These are phyloP conservation scores for Drosophila miranda DNA, from an alignment of 1,140 invertebrate species.

Conservation along the genomic window DNA sequence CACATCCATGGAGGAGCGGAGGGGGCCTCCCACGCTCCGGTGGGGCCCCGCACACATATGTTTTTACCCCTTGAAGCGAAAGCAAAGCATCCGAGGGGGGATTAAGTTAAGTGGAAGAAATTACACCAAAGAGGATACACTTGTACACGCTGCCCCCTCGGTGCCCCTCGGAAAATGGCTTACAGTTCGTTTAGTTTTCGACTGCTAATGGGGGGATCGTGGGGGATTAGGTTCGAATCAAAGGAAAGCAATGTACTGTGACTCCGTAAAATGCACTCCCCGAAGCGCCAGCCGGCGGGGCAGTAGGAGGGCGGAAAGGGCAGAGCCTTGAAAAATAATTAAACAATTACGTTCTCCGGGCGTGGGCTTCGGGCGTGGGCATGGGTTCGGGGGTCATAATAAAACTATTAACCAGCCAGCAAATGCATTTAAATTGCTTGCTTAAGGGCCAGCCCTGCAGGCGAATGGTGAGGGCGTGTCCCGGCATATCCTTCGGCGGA, in stretches of 20 bases:
- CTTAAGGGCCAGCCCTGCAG: constrained; percentile 34
- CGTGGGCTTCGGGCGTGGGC: not conserved
- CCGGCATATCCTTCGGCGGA: not conserved
- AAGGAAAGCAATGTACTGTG: constrained; percentile 79
- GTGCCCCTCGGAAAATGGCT: constrained; percentile 54
- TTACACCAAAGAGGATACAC: constrained; percentile 66
- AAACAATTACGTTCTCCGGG: constrained; percentile 65
- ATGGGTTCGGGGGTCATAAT: constrained; percentile 30
- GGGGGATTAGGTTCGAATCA: constrained; percentile 76
- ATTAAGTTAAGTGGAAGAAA: constrained; percentile 81
- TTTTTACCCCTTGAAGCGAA: constrained; percentile 47
- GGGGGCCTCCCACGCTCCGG: not conserved
- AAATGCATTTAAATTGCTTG: constrained; percentile 77
- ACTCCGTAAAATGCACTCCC: constrained; percentile 62
- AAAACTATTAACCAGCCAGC: constrained; percentile 70
- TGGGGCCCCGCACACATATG: not conserved
- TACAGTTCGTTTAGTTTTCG: constrained; percentile 70
- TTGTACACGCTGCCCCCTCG: constrained; percentile 5
- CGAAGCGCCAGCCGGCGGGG: constrained; percentile 48
- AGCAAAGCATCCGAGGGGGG: constrained; percentile 45
- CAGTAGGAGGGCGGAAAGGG: not conserved
- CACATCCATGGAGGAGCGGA: constrained; percentile 10
- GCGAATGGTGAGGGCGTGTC: constrained; percentile 30
- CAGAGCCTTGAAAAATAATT: constrained; percentile 66
- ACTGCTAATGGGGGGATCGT: constrained; percentile 56